phyloP scores from a whole-genome alignment of 2,797 vertebrate genomes.

The Pipistrellus pipistrellus region DNA sequence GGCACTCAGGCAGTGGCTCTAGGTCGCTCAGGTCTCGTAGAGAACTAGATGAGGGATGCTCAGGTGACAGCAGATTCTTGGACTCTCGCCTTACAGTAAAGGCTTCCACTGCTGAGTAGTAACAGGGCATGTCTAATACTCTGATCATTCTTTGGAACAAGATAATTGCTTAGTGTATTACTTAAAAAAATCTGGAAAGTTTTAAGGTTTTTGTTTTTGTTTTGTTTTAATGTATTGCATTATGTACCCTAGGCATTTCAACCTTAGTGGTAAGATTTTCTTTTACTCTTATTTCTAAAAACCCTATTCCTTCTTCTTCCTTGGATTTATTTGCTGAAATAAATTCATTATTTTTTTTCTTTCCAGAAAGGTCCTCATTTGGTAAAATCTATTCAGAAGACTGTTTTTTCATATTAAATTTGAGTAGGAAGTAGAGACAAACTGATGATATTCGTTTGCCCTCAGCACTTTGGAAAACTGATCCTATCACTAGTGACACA shows the following conservation, averaged over 20 bases:
- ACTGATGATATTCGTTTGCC: not conserved
- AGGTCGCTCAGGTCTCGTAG: not conserved
- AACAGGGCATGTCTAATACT: not conserved
- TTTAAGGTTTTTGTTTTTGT: not conserved
- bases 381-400: not conserved
- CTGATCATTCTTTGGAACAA: not conserved
- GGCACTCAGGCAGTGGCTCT: accelerated
- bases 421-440: not conserved
- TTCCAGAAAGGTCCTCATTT: not conserved
- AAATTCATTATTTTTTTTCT: not conserved
- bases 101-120: not conserved
- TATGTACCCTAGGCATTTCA: not conserved
- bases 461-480: not conserved
- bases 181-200: not conserved
- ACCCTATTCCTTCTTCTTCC: not conserved
- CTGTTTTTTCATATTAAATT: not conserved
- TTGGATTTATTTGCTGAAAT: slow-evolving; percentile 19
- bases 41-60: not conserved
- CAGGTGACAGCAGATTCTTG: not conserved
- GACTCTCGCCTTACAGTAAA: not conserved
- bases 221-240: not conserved
- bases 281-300: not conserved
- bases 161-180: not conserved
- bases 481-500: not conserved
- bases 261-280: not conserved